phyloP scores from a whole-genome alignment of 2,888 invertebrate species.

The Adelphocoris suturalis region DNA sequence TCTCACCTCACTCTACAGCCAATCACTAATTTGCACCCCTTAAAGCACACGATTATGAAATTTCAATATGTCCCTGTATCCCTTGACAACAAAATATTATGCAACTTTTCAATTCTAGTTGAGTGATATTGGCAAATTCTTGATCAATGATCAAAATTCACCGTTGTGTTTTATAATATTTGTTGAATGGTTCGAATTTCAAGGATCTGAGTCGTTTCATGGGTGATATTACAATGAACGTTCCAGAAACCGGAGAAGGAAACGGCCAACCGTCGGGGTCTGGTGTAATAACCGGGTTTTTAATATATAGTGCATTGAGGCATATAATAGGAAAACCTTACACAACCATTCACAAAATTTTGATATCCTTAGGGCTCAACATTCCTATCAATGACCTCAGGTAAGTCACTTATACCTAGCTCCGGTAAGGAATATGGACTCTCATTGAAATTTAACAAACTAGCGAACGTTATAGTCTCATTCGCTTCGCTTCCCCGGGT shows the following conservation, averaged over 20 bases:
- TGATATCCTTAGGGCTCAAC: not conserved
- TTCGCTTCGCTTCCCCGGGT: too few relatives aligned
- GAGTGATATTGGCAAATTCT: not conserved
- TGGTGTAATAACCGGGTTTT: not conserved
- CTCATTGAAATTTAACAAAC: too few relatives aligned
- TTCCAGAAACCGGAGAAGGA: not conserved
- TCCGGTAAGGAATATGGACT: too few relatives aligned
- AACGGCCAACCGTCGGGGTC: too few relatives aligned
- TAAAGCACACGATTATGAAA: too few relatives aligned
- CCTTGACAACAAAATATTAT: not conserved
- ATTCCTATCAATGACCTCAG: not conserved
- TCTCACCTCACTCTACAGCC: too few relatives aligned
- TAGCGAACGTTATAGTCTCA: too few relatives aligned
- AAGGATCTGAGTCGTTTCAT: not conserved
- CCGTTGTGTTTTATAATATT: not conserved
- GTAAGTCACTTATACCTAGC: not conserved
- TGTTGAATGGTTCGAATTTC: not conserved
- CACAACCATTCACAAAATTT: not conserved
- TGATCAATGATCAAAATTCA: conserved; percentile 1
- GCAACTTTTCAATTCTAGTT: not conserved
- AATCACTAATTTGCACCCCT: too few relatives aligned
- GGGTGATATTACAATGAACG: not conserved
- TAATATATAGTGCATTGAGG: not conserved
- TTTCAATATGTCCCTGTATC: too few relatives aligned
- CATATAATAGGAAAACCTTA: not conserved